A percentile compares a stretch with the other conserved stretches of the same genome.
Evolutionary conservation across 2,113 vertebrate species (phyloP).

Genomic region (Stercorarius parasiticus): DNA sequence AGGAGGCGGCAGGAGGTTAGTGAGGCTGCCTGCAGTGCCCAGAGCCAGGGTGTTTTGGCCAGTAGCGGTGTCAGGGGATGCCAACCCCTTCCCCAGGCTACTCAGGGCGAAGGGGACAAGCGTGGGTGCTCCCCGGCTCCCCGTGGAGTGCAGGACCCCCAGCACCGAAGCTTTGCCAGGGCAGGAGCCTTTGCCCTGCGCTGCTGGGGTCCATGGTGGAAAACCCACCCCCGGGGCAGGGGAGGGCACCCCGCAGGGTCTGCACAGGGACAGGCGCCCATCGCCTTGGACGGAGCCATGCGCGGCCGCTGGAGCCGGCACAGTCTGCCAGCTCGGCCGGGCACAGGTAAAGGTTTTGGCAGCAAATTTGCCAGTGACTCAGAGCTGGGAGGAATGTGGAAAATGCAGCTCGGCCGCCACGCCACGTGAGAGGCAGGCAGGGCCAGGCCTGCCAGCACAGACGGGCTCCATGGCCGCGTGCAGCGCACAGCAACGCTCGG

Average conservation of each 20-base stretch:
- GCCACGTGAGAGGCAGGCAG: conserved; percentile 46
- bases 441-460: not conserved
- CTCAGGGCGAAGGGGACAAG: not conserved
- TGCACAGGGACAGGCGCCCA: fast-evolving
- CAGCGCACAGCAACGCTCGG: not conserved
- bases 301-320: fast-evolving
- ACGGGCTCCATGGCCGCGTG: not conserved
- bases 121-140: fast-evolving
- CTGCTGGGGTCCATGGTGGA: too few species aligned
- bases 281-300: fast-evolving
- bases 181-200: fast-evolving
- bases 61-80: not conserved
- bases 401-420: not conserved
- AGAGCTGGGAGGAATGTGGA: conserved; percentile 41
- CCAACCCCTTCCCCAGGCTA: not conserved
- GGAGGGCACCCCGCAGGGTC: not conserved
- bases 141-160: fast-evolving
- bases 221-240: not conserved
- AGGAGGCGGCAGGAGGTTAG: not conserved
- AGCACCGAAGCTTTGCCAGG: not conserved
- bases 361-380: not conserved
- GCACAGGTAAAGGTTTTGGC: conserved; percentile 1
- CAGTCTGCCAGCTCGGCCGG: not conserved
- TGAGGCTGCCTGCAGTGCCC: fast-evolving
- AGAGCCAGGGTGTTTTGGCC: not conserved